Evolutionary conservation across 2,113 vertebrate species (phyloP).

Genomic region (Hemibagrus wyckioides): DNA sequence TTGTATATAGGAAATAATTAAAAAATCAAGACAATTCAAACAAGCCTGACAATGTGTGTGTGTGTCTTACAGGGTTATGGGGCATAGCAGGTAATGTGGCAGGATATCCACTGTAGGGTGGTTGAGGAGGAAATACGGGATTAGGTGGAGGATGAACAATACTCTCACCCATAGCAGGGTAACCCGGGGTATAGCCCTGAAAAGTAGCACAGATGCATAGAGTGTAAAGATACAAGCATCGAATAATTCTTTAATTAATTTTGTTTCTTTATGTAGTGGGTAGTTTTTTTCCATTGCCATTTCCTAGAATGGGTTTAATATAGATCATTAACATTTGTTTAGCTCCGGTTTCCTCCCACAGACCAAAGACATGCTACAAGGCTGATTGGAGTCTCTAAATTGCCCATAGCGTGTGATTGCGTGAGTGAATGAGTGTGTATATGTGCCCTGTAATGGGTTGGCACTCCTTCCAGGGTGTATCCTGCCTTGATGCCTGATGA

Average conservation of each 20-base stretch:
- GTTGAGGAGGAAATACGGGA: constrained; percentile 2
- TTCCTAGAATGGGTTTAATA: background rate
- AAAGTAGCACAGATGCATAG: background rate
- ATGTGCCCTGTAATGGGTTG: too few relatives aligned
- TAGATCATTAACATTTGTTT: too few relatives aligned
- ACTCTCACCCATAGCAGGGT: background rate
- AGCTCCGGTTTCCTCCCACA: too few relatives aligned
- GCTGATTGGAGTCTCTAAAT: too few relatives aligned
- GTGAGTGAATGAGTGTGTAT: too few relatives aligned
- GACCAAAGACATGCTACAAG: too few relatives aligned
- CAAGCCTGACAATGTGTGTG: background rate
- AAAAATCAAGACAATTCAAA: background rate
- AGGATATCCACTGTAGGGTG: constrained; percentile 1
- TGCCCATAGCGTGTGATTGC: too few relatives aligned
- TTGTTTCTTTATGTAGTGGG: constrained; percentile 4
- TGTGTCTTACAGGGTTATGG: background rate
- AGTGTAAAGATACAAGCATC: background rate
- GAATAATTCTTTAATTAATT: background rate
- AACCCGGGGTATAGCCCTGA: background rate
- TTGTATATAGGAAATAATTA: background rate
- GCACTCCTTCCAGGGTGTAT: too few relatives aligned
- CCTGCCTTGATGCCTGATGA: too few relatives aligned
- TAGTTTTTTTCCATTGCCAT: background rate
- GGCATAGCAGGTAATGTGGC: background rate
- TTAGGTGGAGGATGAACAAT: constrained; percentile 14